Evolutionary conservation across 2,888 invertebrate genomes (phyloP).

Genomic region (Melikaiella ostensackeni): DNA sequence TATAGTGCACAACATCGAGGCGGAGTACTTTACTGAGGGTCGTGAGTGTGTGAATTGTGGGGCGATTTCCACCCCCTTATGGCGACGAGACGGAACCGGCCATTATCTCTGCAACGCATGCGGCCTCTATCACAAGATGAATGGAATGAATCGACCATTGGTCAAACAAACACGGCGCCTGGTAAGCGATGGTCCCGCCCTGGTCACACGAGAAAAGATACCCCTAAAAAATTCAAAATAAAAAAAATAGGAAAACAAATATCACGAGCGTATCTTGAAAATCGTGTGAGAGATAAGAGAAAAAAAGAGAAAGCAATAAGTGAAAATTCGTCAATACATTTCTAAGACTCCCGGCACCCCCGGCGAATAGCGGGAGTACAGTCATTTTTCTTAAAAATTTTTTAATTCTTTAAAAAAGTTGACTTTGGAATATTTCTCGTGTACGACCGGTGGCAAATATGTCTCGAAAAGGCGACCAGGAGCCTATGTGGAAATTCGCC

Average conservation of each 20-base stretch:
- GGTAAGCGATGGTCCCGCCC: slow-evolving; percentile 82
- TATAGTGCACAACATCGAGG: slow-evolving; percentile 74
- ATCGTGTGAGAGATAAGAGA: neutral
- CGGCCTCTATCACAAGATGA: slow-evolving; percentile 99
- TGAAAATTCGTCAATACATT: slow-evolving; percentile 27
- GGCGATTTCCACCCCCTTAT: slow-evolving; percentile 96
- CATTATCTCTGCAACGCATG: slow-evolving; percentile 99
- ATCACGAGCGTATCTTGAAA: neutral
- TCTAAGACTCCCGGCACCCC: no score
- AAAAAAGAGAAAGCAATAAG: slow-evolving; percentile 47
- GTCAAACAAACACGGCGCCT: slow-evolving; percentile 94
- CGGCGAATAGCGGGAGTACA: no score
- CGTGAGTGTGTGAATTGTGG: slow-evolving; percentile 99
- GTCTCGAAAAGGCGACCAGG: slow-evolving; percentile 64
- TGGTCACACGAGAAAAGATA: slow-evolving; percentile 43
- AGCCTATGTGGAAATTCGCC: slow-evolving; percentile 77
- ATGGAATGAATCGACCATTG: slow-evolving; percentile 94
- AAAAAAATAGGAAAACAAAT: neutral
- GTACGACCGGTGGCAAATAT: slow-evolving; percentile 57
- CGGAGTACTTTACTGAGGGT: slow-evolving; percentile 84
- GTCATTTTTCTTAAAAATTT: no score
- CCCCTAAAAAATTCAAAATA: neutral
- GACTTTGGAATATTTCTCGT: slow-evolving; percentile 47
- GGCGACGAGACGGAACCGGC: slow-evolving; percentile 97
- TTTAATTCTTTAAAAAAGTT: neutral